phyloP scores from a whole-genome alignment of 2,888 invertebrate genomes.

The Archips xylosteana region DNA sequence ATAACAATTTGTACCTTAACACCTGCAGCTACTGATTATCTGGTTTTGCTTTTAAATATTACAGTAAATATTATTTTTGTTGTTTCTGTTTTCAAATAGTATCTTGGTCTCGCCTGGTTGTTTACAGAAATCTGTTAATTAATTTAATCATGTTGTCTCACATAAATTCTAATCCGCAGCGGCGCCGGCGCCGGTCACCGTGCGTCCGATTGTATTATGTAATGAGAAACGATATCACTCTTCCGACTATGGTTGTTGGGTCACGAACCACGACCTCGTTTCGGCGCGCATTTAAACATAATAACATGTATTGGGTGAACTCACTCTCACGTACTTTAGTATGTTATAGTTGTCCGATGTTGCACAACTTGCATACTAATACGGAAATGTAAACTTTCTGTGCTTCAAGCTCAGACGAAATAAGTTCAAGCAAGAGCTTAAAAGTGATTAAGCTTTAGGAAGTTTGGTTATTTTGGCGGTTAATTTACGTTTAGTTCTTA shows the following conservation, averaged over 20 bases:
- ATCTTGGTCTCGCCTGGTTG: background rate
- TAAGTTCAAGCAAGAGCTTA: background rate
- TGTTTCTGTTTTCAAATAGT: background rate
- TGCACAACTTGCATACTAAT: constrained; percentile 12
- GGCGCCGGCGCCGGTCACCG: background rate
- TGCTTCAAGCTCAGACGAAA: background rate
- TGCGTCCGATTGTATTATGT: constrained; percentile 37
- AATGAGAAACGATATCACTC: constrained; percentile 38
- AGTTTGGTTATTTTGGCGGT: background rate
- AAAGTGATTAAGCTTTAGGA: background rate
- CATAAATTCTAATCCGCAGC: background rate
- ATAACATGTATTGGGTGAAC: constrained; percentile 34
- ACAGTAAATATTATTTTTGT: background rate
- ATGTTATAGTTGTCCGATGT: constrained; percentile 9
- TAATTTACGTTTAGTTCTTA: background rate
- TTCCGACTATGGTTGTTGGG: constrained; percentile 31
- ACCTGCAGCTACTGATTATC: too few species aligned
- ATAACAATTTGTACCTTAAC: too few species aligned
- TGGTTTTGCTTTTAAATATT: too few species aligned
- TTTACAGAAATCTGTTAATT: background rate
- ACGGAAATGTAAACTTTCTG: constrained; percentile 4
- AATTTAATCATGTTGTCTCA: background rate
- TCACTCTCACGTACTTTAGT: constrained; percentile 25
- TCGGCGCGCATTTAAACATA: constrained; percentile 34
- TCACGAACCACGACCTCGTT: constrained; percentile 43